Evolutionary conservation across 2,113 vertebrate species (phyloP), one percentile per base, ranked within the genome.

Genomic region (Lophochroa leadbeateri): DNA sequence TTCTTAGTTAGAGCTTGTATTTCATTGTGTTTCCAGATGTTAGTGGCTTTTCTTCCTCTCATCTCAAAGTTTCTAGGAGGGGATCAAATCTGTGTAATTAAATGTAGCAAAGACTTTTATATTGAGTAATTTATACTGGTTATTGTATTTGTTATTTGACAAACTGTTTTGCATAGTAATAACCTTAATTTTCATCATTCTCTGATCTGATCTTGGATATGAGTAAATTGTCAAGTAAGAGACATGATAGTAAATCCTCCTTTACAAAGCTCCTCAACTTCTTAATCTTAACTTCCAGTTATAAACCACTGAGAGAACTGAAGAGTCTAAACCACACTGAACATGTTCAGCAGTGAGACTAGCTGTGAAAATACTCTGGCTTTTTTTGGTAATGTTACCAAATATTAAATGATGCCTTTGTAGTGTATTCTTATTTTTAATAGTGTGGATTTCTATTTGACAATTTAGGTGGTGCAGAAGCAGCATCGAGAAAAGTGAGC

Each of bases 251-350:
- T 69, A 76, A 80, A 70, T 81, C 39, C 28, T 86, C 31, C 41
- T 67, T 75, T 83, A 64, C 90, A 35, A 95, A 91, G 60, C 71
- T 95, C 64, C 64, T 93, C 91, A 86, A 53, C 43, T 92, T 86
- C 81, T 86, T 83, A 90, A 88, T 95, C 94, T 94, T 92, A 96
- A 91, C 81, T 93, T 96, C 85, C 79, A 95, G 78, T 93, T 96
- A 58, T 58, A 94, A 91, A 83, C 85, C 68, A 63, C 24, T 92
- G 92, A 93, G 82, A 90, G 88, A 95, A 92, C 9, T 86, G 71
- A 94, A 90, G 90, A 85, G 49, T 95, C 72, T 94, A 90, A 96
- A 97, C 80, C 71, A 81, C 75, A 82, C 28, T 91, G 87, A 96
- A 85, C 78, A 55, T 76, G 82, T 86, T 93, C 75, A 94, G 82